Evolutionary conservation across 2,113 vertebrate genomes (phyloP).

Genomic region (Crotalus tigris): DNA sequence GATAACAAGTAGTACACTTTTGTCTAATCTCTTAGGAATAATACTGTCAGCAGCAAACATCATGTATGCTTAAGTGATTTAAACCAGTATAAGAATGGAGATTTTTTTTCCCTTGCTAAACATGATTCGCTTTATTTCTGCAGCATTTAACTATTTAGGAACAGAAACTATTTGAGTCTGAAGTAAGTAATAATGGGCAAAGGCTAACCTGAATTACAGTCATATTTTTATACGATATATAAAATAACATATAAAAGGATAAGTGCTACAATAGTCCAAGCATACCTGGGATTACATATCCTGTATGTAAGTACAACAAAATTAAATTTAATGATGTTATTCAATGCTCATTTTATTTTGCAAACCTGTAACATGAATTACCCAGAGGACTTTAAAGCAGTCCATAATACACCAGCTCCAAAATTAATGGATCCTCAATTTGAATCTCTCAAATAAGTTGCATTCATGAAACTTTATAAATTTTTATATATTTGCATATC

Average conservation of each 20-base stretch:
- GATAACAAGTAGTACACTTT: not conserved
- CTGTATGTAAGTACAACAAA: slow-evolving; percentile 33
- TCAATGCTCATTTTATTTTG: slow-evolving; percentile 39
- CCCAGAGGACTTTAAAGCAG: slow-evolving; percentile 64
- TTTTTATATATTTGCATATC: not conserved
- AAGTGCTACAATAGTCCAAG: slow-evolving; percentile 23
- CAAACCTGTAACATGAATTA: slow-evolving; percentile 64
- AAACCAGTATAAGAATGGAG: not conserved
- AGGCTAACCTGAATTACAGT: slow-evolving; percentile 27
- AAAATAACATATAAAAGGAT: slow-evolving; percentile 22
- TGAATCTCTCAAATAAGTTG: not conserved
- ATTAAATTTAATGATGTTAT: slow-evolving; percentile 58
- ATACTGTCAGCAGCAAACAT: not conserved
- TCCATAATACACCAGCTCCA: slow-evolving; percentile 63
- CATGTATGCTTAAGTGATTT: slow-evolving; percentile 11
- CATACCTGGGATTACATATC: slow-evolving; percentile 36
- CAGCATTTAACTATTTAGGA: slow-evolving; percentile 12
- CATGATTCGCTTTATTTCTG: not conserved
- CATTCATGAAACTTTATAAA: not conserved
- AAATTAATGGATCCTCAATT: slow-evolving; percentile 70
- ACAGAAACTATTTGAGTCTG: slow-evolving; percentile 34
- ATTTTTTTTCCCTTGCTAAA: slow-evolving; percentile 5
- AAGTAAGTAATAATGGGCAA: slow-evolving; percentile 40
- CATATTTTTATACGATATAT: slow-evolving; percentile 60
- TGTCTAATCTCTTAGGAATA: slow-evolving; percentile 9